These are phyloP conservation scores for Phyllotreta striolata DNA, from an alignment of 2,888 invertebrate species.

Conservation along the genomic window DNA sequence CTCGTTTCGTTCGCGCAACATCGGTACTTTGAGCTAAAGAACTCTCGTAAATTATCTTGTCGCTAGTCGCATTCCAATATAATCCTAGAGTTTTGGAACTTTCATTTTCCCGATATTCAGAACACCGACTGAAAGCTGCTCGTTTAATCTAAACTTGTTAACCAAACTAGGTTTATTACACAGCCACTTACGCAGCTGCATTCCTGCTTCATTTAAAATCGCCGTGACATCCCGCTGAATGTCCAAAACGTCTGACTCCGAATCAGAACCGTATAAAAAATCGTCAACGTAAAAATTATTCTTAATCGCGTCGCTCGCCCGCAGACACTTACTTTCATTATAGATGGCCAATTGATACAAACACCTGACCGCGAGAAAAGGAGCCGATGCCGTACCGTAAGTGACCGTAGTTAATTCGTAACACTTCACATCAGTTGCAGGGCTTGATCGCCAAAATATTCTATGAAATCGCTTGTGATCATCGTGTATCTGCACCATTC, in stretches of 20 bases:
- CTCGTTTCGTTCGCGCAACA: neutral
- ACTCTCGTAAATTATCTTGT: neutral
- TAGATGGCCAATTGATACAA: conserved; percentile 21
- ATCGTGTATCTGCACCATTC: conserved; percentile 12
- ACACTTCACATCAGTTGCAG: conserved; percentile 11
- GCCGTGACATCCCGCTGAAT: too few relatives aligned
- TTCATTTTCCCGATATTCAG: neutral
- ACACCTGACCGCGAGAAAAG: conserved; percentile 31
- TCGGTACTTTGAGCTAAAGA: neutral
- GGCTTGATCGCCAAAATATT: conserved; percentile 29
- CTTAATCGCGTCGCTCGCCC: conserved; percentile 19
- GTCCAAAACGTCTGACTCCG: too few relatives aligned
- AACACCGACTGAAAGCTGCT: neutral
- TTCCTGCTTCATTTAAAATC: too few relatives aligned
- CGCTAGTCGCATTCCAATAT: conserved; percentile 18
- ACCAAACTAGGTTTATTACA: conserved; percentile 12
- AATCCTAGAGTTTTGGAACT: conserved; percentile 17
- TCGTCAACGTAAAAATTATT: conserved; percentile 35
- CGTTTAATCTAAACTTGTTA: neutral
- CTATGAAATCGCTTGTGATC: conserved; percentile 23
- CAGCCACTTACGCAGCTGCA: conserved; percentile 4
- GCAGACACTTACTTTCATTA: conserved; percentile 6
- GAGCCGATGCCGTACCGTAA: conserved; percentile 34
- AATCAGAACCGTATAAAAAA: conserved; percentile 1
- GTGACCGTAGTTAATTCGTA: conserved; percentile 31